Conservation (phyloP, 2,113 vertebrate genomes). For the Heliornis fulica region DNA sequence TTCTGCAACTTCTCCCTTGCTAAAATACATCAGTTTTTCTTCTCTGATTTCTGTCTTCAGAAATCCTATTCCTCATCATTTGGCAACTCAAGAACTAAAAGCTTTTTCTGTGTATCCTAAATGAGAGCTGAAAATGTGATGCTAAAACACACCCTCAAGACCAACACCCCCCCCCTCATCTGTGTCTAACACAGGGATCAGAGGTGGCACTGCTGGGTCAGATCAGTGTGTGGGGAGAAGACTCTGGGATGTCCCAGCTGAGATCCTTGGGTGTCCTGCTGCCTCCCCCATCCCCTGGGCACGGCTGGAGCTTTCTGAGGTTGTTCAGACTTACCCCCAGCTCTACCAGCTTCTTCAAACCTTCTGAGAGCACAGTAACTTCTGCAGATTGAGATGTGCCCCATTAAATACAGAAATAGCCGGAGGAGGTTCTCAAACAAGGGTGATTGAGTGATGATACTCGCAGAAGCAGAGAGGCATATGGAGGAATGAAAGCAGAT, state of each 20-base stretch:
- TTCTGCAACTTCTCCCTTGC: not conserved
- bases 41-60: not conserved
- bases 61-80: not conserved
- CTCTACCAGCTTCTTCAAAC: not conserved
- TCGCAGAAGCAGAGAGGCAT: not conserved
- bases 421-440: not conserved
- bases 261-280: not conserved
- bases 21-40: not conserved
- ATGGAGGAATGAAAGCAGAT: not conserved
- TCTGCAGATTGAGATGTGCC: not conserved
- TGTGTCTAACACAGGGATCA: not conserved
- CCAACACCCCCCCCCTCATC: too few species aligned
- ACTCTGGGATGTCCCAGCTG: too few species aligned
- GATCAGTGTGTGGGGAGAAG: fast-evolving
- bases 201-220: too few species aligned
- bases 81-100: not conserved
- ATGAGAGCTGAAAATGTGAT: not conserved
- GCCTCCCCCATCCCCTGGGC: not conserved
- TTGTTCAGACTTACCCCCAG: not conserved
- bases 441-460: not conserved
- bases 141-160: not conserved
- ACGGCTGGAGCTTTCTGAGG: not conserved
- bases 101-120: not conserved
- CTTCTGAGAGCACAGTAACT: not conserved
- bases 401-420: not conserved